Evolutionary conservation across 2,888 invertebrate species (phyloP).

Genomic region (Camptogramma bilineatum): DNA sequence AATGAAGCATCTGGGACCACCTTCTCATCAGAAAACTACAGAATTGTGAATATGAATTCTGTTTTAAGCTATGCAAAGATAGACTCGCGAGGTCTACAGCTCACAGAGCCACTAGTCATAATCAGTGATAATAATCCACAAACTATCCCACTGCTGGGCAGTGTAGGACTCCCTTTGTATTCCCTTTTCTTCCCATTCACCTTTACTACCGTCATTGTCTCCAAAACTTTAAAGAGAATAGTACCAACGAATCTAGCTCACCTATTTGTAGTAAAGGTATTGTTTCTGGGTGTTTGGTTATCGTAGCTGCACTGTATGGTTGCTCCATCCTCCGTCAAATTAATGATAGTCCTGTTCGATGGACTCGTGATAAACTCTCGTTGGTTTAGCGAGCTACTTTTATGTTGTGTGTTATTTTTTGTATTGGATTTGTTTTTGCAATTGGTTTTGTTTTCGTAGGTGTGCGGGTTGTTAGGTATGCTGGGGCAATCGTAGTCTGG

Average conservation of each 20-base stretch:
- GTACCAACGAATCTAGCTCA: conserved; percentile 5
- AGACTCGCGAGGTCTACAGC: no score
- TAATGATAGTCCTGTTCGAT: conserved; percentile 90
- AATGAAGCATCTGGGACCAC: no score
- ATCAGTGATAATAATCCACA: no score
- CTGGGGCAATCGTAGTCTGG: conserved; percentile 80
- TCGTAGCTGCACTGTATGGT: conserved; percentile 88
- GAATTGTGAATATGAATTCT: no score
- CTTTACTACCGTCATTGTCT: no score
- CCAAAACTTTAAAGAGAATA: no score
- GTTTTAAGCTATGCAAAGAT: no score
- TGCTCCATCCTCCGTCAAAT: conserved; percentile 89
- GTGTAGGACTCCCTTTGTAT: no score
- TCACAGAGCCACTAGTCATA: no score
- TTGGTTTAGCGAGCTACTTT: conserved; percentile 44
- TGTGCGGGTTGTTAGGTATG: conserved; percentile 79
- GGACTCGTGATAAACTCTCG: conserved; percentile 68
- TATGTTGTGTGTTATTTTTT: not conserved
- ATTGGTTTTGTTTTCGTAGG: conserved; percentile 74
- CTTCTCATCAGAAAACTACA: no score
- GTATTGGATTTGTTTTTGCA: conserved; percentile 51
- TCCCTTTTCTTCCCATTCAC: no score
- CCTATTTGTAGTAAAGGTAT: conserved; percentile 65
- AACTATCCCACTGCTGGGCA: no score
- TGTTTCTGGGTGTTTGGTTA: conserved; percentile 74